Conservation (phyloP, 2,113 vertebrate genomes). For the Alexandromys fortis region DNA sequence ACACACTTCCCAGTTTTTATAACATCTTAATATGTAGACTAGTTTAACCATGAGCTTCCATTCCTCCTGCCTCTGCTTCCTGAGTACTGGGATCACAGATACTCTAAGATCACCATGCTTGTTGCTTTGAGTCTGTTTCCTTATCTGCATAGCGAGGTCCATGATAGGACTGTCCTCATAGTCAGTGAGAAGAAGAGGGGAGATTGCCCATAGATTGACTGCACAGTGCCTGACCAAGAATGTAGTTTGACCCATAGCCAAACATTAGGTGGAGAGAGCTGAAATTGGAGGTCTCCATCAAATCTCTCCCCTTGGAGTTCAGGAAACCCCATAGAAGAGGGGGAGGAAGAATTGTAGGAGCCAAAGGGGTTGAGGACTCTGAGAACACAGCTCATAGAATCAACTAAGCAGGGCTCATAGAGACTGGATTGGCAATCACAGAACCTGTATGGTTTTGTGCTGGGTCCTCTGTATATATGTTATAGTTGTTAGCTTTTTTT, state of each 20-base stretch:
- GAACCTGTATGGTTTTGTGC: too few relatives aligned
- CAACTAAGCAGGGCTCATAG: too few relatives aligned
- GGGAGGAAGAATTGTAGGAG: background rate
- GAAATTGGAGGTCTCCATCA: background rate
- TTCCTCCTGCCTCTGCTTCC: background rate
- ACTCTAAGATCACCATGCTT: too few relatives aligned
- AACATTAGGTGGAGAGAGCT: background rate
- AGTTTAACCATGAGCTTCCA: background rate
- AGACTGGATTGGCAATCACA: too few relatives aligned
- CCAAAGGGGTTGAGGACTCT: too few relatives aligned
- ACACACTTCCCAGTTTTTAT: background rate
- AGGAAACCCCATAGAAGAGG: background rate
- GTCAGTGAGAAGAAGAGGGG: background rate
- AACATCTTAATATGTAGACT: background rate
- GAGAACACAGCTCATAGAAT: too few relatives aligned
- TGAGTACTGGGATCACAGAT: background rate
- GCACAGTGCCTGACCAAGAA: background rate
- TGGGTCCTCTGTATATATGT: too few relatives aligned
- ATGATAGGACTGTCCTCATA: fast-evolving
- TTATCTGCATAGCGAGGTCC: background rate
- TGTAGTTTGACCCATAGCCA: background rate
- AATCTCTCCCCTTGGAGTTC: background rate
- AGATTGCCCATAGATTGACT: too few relatives aligned
- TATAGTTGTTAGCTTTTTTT: too few relatives aligned
- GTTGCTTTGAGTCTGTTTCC: background rate